Evolutionary conservation across 2,888 invertebrate species (phyloP).

Genomic region (Selenia dentaria): DNA sequence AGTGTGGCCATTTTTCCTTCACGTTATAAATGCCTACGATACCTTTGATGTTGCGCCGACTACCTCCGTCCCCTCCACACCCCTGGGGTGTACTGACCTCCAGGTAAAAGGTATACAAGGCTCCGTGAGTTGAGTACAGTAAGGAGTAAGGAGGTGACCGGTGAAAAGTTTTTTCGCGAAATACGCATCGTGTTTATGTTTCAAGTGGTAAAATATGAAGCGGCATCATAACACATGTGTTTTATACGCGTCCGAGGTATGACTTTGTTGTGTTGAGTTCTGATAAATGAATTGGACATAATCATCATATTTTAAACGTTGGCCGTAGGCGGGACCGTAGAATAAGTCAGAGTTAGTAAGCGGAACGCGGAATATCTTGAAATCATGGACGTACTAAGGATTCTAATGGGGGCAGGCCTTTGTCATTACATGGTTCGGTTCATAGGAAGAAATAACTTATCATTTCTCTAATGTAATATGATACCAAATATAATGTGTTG

Average conservation of each 20-base stretch:
- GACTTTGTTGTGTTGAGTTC: not conserved
- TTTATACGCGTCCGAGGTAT: no score
- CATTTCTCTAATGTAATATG: no score
- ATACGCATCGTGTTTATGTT: no score
- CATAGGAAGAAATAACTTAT: no score
- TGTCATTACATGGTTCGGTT: no score
- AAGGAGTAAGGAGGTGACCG: no score
- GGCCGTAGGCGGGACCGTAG: not conserved
- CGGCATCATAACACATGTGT: no score
- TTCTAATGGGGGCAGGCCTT: not conserved
- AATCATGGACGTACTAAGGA: not conserved
- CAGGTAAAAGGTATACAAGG: slow-evolving; percentile 5
- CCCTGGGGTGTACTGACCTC: slow-evolving; percentile 22
- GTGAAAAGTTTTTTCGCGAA: no score
- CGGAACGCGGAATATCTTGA: not conserved
- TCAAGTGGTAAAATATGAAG: no score
- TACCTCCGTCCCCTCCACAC: slow-evolving; percentile 9
- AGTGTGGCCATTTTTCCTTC: slow-evolving; percentile 14
- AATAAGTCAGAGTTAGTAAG: not conserved
- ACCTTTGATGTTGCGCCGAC: slow-evolving; percentile 32
- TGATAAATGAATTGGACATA: not conserved
- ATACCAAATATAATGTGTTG: no score
- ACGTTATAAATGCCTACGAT: slow-evolving; percentile 14
- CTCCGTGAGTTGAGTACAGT: no score
- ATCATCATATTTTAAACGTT: not conserved